Evolutionary conservation across 2,888 invertebrate genomes (phyloP).

Genomic region (Amphimallon solstitiale): DNA sequence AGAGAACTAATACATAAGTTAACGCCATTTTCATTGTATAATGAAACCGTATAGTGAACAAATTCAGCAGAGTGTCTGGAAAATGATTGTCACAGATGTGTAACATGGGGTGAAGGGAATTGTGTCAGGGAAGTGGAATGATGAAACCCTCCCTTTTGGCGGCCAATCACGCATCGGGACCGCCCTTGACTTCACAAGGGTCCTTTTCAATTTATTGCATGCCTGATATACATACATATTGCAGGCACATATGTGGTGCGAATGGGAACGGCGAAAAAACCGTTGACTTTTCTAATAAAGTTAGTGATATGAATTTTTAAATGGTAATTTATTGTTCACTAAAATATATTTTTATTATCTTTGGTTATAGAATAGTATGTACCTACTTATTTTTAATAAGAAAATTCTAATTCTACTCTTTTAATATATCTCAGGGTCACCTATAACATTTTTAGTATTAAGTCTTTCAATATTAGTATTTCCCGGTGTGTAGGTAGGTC

Average conservation of each 20-base stretch:
- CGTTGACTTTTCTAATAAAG: slow-evolving; percentile 12
- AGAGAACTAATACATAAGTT: slow-evolving; percentile 10
- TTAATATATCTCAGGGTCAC: too few species aligned
- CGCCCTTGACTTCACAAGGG: slow-evolving; percentile 59
- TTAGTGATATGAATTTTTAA: not conserved
- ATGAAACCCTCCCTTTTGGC: slow-evolving; percentile 56
- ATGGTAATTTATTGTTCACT: too few species aligned
- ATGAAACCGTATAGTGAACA: slow-evolving; percentile 11
- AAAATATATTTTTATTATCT: too few species aligned
- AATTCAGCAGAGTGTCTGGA: slow-evolving; percentile 22
- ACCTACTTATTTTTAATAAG: too few species aligned
- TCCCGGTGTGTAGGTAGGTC: too few species aligned
- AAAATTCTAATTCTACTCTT: too few species aligned
- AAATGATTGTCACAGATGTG: slow-evolving; percentile 29
- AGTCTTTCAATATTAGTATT: too few species aligned
- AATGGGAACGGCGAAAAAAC: not conserved
- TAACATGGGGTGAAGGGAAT: slow-evolving; percentile 26
- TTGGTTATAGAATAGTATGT: too few species aligned
- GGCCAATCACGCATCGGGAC: slow-evolving; percentile 58
- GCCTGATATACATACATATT: slow-evolving; percentile 32
- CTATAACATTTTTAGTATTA: too few species aligned
- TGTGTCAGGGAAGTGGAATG: slow-evolving; percentile 52
- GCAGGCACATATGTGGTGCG: slow-evolving; percentile 3
- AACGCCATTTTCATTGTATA: slow-evolving; percentile 27
- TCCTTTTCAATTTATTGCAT: slow-evolving; percentile 45